phyloP scores from a whole-genome alignment of 2,113 vertebrate genomes.

The Tyrannus savana region DNA sequence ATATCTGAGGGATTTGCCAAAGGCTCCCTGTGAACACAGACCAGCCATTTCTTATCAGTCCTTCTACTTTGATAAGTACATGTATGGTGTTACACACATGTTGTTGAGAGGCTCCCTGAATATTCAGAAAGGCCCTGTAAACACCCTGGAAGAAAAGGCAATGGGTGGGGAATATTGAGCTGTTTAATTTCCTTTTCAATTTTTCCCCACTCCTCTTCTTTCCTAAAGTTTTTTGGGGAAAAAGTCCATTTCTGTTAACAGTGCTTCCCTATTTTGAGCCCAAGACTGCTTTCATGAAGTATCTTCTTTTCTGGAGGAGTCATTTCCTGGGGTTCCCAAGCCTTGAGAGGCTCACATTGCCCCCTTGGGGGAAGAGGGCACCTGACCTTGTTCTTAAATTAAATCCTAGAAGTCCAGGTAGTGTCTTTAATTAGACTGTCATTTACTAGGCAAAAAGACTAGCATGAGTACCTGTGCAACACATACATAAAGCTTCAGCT shows the following conservation, averaged over 20 bases:
- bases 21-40: background rate
- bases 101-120: background rate
- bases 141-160: background rate
- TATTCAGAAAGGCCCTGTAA: background rate
- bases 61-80: background rate
- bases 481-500: background rate
- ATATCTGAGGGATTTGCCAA: conserved; percentile 5
- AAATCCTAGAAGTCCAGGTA: background rate
- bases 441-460: background rate
- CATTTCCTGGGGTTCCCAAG: background rate
- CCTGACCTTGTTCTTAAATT: background rate
- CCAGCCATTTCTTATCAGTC: background rate
- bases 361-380: background rate
- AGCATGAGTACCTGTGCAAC: background rate
- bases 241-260: background rate
- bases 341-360: background rate
- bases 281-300: background rate
- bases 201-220: background rate
- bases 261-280: background rate
- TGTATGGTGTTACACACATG: fast-evolving
- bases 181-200: background rate
- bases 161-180: background rate
- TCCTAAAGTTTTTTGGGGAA: background rate
- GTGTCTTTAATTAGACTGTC: background rate
- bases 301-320: background rate